These are phyloP conservation scores for Leptopilina drosophilae DNA, from an alignment of 2,888 invertebrate species.

Conservation along the genomic window DNA sequence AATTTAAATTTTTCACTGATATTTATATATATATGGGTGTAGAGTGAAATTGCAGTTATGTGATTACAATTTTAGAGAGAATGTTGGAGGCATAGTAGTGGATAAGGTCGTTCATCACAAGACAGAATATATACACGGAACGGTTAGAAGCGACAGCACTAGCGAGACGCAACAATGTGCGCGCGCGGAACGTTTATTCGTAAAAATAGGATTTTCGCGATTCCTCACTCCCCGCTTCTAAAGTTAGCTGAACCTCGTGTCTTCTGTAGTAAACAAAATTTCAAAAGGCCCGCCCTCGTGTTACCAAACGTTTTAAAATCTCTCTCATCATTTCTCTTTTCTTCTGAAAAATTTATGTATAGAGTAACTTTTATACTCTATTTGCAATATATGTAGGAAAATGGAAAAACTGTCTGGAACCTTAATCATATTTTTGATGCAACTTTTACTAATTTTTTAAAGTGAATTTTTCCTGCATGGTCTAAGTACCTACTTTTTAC, in stretches of 20 bases:
- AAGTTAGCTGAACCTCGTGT: slow-evolving; percentile 71
- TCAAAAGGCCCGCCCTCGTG: slow-evolving; percentile 53
- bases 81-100: background rate
- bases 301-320: slow-evolving; percentile 50
- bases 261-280: slow-evolving; percentile 71
- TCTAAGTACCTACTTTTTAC: too few relatives aligned
- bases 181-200: slow-evolving; percentile 67
- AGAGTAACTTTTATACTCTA: too few relatives aligned
- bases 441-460: too few relatives aligned
- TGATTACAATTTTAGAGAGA: slow-evolving; percentile 43
- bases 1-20: too few relatives aligned
- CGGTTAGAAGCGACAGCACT: slow-evolving; percentile 33
- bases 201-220: slow-evolving; percentile 73
- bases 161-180: slow-evolving; percentile 58
- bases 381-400: too few relatives aligned
- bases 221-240: slow-evolving; percentile 71
- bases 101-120: slow-evolving; percentile 26
- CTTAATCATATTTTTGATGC: too few relatives aligned
- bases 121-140: slow-evolving; percentile 33
- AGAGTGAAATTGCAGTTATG: slow-evolving; percentile 48
- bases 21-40: too few relatives aligned
- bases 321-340: slow-evolving; percentile 44
- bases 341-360: background rate
- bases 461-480: too few relatives aligned
- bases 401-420: too few relatives aligned